phyloP scores from a whole-genome alignment of 2,888 invertebrate genomes.

The Drosophila atripex region DNA sequence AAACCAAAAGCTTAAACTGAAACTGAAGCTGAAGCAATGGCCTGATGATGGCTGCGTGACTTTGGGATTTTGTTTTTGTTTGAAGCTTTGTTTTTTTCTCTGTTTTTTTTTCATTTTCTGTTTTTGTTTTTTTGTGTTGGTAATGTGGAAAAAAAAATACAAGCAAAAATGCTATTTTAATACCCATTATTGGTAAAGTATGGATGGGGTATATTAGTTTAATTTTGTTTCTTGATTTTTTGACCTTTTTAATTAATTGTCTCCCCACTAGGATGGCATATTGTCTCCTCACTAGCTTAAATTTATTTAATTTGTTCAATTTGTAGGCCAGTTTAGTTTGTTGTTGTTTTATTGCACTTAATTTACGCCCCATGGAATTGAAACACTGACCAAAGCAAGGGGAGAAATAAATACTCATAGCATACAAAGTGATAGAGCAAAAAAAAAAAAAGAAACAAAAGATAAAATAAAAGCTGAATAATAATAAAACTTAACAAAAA shows the following conservation, averaged over 20 bases:
- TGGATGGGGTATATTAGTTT: not conserved
- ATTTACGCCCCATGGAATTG: conserved; percentile 66
- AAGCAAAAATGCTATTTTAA: conserved; percentile 7
- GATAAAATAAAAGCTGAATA: conserved; percentile 1
- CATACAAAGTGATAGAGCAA: conserved; percentile 11
- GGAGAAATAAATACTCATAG: not conserved
- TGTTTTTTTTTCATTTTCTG: too few species aligned
- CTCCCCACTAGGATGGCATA: too few species aligned
- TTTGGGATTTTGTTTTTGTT: conserved; percentile 25
- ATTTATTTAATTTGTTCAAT: conserved; percentile 11
- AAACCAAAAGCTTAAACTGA: too few species aligned
- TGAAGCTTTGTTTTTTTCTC: conserved; percentile 20
- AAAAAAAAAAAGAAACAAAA: conserved; percentile 22
- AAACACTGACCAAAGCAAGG: conserved; percentile 29
- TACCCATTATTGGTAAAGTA: not conserved
- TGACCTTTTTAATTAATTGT: not conserved
- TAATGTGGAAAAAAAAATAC: conserved; percentile 4
- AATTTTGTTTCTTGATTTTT: not conserved
- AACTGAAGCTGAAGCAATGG: conserved; percentile 21
- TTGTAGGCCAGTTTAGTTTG: conserved; percentile 11
- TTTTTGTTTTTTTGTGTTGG: conserved; percentile 1
- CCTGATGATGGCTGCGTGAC: conserved; percentile 31
- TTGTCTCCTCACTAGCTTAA: too few species aligned
- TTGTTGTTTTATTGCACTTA: conserved; percentile 62
- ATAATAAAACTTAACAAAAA: not conserved